Base-by-base conservation (phyloP, 2,113 vertebrate species). In the Actenoides lindsayi region DNA sequence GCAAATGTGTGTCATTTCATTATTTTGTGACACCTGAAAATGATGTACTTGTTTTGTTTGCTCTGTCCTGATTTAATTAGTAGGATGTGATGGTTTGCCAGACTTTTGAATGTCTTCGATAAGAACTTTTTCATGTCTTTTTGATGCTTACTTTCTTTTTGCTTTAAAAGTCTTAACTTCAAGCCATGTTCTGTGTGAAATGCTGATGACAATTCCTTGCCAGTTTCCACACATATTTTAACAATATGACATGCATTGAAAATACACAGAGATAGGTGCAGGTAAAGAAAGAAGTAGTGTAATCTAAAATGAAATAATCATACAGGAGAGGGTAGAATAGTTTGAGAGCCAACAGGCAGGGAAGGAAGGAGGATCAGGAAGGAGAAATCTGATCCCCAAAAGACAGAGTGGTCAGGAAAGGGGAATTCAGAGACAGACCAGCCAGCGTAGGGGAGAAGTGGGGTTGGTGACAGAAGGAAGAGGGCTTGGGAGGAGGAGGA, bases 21-120 rank as follows among this genome's bases (percentile, higher is more conserved):
- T 95, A 94, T 84, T 89, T 75, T 98, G 97, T 98, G 95, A 78
- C 95, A 96, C 94, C 96, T 98, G 96, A 96, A 97, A 97, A 96
- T 97, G 16, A 96, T 79, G 93, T 97, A 85, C 89, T 97, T 97
- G 97, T 98, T 97, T 87, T 98, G 97, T 98, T 98, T 95, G 95
- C 93, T 96, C 42, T 98, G 98, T 98, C 96, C 87, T 94, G 91
- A 94, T 86, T 97, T 94, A 96, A 82, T 92, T 73, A 60, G 89
- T 95, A 83, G 62, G 80, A 82, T 83, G 82, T 59, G 46, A 56
- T 89, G 51, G 68, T 95, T 92, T 96, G 80, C 83, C 81, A 95
- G 77, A 92, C 86, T 93, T 86, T 50, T 92, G 77, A 90, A 89
- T 87, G 87, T 96, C 89, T 94, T 64, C 12, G 0, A 18, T 85